Evolutionary conservation across 1,140 invertebrate genomes (phyloP).

Genomic region (Drosophila subpulchrella): DNA sequence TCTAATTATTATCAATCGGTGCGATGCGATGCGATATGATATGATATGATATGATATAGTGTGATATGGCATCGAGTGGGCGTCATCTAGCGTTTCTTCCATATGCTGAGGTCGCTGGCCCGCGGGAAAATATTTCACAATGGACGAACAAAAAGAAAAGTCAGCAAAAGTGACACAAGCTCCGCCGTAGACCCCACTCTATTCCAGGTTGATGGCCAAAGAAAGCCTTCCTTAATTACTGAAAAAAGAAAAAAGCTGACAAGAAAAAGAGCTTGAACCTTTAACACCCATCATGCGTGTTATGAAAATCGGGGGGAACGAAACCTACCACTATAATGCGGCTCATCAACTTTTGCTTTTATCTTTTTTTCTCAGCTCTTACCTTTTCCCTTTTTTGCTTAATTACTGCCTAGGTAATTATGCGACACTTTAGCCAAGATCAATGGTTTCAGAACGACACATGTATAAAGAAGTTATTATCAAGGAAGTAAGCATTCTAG

Average conservation of each 20-base stretch:
- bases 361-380: slow-evolving; percentile 24
- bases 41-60: neutral
- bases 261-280: slow-evolving; percentile 29
- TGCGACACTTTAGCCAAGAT: slow-evolving; percentile 29
- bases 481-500: neutral
- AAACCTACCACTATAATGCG: slow-evolving; percentile 38
- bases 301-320: slow-evolving; percentile 11
- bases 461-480: neutral
- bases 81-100: slow-evolving; percentile 10
- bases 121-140: slow-evolving; percentile 39
- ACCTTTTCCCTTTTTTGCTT: slow-evolving; percentile 1
- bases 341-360: slow-evolving; percentile 66
- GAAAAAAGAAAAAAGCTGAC: slow-evolving; percentile 6
- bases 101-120: slow-evolving; percentile 26
- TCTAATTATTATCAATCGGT: slow-evolving; percentile 49
- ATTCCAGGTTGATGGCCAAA: slow-evolving; percentile 30
- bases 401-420: slow-evolving; percentile 32
- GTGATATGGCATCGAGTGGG: slow-evolving; percentile 16
- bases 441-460: slow-evolving; percentile 4
- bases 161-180: slow-evolving; percentile 9
- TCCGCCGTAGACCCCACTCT: slow-evolving; percentile 6
- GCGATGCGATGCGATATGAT: slow-evolving; percentile 21
- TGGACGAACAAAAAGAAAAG: neutral
- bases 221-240: slow-evolving; percentile 43
- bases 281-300: slow-evolving; percentile 45